phyloP scores from a whole-genome alignment of 30 jellyfish, hydroid and myxozoan genomes.

The Catostylus mosaicus region DNA sequence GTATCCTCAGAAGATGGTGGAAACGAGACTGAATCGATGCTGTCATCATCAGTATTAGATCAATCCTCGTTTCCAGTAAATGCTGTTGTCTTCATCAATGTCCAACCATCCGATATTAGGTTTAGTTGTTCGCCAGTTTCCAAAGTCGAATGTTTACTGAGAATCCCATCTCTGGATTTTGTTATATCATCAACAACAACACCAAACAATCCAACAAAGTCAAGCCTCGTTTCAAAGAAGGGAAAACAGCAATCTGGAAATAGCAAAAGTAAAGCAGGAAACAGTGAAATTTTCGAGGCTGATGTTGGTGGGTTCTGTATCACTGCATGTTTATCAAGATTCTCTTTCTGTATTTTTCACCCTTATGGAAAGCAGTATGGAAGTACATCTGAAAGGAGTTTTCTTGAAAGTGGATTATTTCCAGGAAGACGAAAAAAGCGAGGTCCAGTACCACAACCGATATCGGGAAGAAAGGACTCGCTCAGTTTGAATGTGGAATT shows the following conservation, averaged over 20 bases:
- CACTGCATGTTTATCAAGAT: conserved; percentile 88
- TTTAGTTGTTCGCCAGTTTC: conserved; percentile 93
- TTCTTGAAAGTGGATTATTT: conserved; percentile 62
- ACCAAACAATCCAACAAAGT: conserved; percentile 29
- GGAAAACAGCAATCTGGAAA: conserved; percentile 9
- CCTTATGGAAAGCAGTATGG: conserved; percentile 97
- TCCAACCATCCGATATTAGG: conserved; percentile 94
- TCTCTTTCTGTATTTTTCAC: conserved; percentile 93
- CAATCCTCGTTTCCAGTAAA: conserved; percentile 92
- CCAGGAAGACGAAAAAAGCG: conserved; percentile 82
- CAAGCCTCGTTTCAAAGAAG: conserved; percentile 27
- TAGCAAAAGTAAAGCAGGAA: conserved; percentile 16
- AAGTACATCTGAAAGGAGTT: conserved; percentile 75
- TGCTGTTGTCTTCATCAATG: conserved; percentile 81
- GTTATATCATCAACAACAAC: conserved; percentile 85
- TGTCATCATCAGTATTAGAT: conserved; percentile 83
- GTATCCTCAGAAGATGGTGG: conserved; percentile 47
- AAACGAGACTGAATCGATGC: conserved; percentile 72
- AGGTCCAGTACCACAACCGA: conserved; percentile 79
- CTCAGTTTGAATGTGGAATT: conserved; percentile 91
- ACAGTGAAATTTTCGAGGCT: conserved; percentile 38
- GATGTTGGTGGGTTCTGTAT: conserved; percentile 71
- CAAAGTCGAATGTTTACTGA: conserved; percentile 87
- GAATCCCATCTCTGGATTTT: conserved; percentile 89
- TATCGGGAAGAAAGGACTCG: conserved; percentile 96